A percentile compares a stretch with the other conserved stretches of the same genome.
phyloP scores from a whole-genome alignment of 1,140 invertebrate species.

The Mizuhopecten yessoensis region DNA sequence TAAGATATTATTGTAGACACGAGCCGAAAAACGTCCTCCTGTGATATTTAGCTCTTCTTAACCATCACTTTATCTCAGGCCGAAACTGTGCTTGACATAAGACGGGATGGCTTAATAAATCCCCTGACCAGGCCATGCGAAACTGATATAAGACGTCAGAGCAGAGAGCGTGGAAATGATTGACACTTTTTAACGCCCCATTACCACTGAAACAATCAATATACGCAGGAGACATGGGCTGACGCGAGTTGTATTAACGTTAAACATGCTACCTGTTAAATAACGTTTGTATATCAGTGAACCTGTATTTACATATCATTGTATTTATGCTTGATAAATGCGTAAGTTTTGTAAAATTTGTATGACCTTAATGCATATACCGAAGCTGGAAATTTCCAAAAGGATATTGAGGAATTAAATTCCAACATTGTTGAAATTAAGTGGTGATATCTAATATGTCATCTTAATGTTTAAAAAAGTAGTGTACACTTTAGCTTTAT shows the following conservation, averaged over 20 bases:
- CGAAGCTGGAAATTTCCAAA: too few species aligned
- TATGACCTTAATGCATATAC: too few species aligned
- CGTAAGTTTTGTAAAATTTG: too few species aligned
- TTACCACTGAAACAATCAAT: conserved; percentile 17
- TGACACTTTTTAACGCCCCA: background rate
- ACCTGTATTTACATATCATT: background rate
- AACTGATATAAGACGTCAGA: background rate
- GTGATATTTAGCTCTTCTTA: background rate
- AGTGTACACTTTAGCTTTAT: too few species aligned
- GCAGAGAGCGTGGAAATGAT: background rate
- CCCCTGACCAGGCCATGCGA: background rate
- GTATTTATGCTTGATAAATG: too few species aligned
- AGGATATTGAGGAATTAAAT: too few species aligned
- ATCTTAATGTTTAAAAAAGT: too few species aligned
- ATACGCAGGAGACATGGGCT: background rate
- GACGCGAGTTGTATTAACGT: conserved; percentile 1
- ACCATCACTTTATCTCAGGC: background rate
- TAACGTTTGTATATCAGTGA: background rate
- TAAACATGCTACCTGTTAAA: background rate
- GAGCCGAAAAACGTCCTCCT: background rate
- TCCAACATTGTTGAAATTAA: too few species aligned
- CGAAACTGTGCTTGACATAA: background rate
- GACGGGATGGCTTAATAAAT: background rate
- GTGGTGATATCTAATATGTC: too few species aligned
- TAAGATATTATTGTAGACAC: background rate